Evolutionary conservation across 2,797 vertebrate species (phyloP), one percentile per base, ranked within the genome.

Genomic region (Typhlichthys subterraneus): DNA sequence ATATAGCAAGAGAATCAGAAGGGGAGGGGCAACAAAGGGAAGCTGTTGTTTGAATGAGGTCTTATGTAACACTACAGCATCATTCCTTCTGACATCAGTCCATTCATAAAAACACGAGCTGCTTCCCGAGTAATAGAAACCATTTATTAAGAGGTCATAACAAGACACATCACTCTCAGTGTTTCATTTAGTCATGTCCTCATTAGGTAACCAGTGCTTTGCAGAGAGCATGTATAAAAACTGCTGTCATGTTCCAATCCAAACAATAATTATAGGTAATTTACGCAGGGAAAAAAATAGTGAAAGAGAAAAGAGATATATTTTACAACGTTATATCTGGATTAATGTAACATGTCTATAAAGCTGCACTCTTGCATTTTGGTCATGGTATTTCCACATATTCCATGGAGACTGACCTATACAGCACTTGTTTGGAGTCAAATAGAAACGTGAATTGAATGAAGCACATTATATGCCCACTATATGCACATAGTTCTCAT

Each of bases 41-140:
- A 4, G 15, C 23, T 69, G 76, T 49, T 68, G 59, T 67, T 80
- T 68, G 45, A 48, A 42, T 45, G 8, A 59, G 8, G 52, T 29
- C 63, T 75, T 72, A 52, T 65, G 57, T 73, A 72, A 78, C 72
- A 66, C 63, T 49, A 53, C 70, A 73, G 73, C 70, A 66, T 83
- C 78, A 75, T 58, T 57, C 46, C 53, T 61, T 54, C 72, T 77
- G 72, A 70, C 63, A 23, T 12, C 70, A 54, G 59, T 85, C 70
- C 76, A 76, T 83, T 86, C 76, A 88, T 62, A 88, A 63, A 63
- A 79, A 76, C n/a, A 51, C 45, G 66, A 64, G 56, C 57, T 59
- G 68, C 59, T 9, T 46, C 52, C 55, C 7, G 59, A 69, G 46
- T 54, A 51, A 54, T 52, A 23, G 46, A 12, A 12, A 48, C n/a